A percentile compares a stretch with the other conserved stretches of the same genome.
phyloP scores from a whole-genome alignment of 2,797 vertebrate genomes.

The Coluber constrictor region DNA sequence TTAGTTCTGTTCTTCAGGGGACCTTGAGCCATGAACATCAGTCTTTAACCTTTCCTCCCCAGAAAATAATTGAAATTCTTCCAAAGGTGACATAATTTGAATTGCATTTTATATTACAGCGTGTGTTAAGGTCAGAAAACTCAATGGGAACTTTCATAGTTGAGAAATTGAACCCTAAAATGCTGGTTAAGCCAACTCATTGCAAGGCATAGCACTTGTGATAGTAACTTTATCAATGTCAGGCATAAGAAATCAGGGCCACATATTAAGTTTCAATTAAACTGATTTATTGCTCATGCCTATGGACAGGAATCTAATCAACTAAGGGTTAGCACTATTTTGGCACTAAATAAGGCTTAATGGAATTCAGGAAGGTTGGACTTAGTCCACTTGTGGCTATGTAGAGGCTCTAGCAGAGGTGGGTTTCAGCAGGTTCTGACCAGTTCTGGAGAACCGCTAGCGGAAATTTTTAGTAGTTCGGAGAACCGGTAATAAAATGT shows the following conservation, averaged over 20 bases:
- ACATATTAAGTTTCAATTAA: background rate
- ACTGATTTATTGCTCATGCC: background rate
- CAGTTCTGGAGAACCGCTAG: too few species aligned
- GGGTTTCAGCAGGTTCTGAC: too few species aligned
- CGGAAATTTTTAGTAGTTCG: too few species aligned
- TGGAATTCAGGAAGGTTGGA: background rate
- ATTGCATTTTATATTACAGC: conserved; percentile 61
- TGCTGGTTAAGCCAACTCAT: conserved; percentile 25
- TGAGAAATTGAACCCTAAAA: conserved; percentile 26
- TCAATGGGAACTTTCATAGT: conserved; percentile 41
- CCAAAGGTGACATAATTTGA: conserved; percentile 64
- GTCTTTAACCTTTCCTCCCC: conserved; percentile 54
- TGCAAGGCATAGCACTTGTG: background rate
- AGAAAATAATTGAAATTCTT: conserved; percentile 65
- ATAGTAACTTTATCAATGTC: background rate
- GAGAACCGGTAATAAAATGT: too few species aligned
- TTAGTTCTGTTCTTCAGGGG: conserved; percentile 18
- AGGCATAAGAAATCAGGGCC: background rate
- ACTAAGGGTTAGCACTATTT: background rate
- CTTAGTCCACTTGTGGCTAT: background rate
- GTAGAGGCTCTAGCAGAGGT: background rate
- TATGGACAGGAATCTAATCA: background rate
- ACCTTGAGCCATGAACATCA: conserved; percentile 33
- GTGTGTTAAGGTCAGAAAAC: conserved; percentile 59
- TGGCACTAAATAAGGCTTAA: background rate